Evolutionary conservation across 2,888 invertebrate species (phyloP).

Genomic region (Amiota mariae): DNA sequence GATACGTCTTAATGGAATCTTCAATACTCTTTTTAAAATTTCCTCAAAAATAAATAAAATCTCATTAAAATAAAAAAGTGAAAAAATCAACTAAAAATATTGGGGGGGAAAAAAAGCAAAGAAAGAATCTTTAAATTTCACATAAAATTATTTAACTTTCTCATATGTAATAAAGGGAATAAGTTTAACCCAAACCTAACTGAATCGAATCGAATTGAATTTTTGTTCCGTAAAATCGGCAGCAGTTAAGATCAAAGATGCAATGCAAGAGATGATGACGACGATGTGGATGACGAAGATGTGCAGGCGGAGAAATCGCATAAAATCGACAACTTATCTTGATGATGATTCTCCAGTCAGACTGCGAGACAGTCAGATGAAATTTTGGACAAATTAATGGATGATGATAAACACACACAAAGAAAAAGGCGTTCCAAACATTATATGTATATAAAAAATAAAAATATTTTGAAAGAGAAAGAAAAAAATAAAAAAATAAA

Average conservation of each 20-base stretch:
- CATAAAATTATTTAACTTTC: conserved; percentile 3
- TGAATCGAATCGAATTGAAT: background rate
- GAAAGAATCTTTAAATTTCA: background rate
- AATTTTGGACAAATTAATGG: background rate
- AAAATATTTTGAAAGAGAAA: conserved; percentile 39
- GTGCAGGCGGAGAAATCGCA: conserved; percentile 29
- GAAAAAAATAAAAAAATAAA: conserved; percentile 21
- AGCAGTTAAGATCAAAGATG: conserved; percentile 20
- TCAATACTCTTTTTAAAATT: too few relatives aligned
- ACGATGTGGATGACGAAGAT: background rate
- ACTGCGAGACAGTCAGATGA: background rate
- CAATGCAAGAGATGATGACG: background rate
- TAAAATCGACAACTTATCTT: conserved; percentile 35
- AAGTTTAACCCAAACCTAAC: conserved; percentile 19
- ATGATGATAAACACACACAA: background rate
- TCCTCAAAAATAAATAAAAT: too few relatives aligned
- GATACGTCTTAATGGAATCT: too few relatives aligned
- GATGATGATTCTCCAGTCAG: background rate
- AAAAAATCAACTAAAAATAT: too few relatives aligned
- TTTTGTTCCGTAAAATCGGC: conserved; percentile 11
- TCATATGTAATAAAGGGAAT: conserved; percentile 11
- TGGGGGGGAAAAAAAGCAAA: too few relatives aligned
- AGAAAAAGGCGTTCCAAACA: background rate
- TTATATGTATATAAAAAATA: background rate
- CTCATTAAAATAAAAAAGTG: too few relatives aligned